Base-by-base conservation (phyloP, 2,113 vertebrate genomes). In the Zingel zingel region DNA sequence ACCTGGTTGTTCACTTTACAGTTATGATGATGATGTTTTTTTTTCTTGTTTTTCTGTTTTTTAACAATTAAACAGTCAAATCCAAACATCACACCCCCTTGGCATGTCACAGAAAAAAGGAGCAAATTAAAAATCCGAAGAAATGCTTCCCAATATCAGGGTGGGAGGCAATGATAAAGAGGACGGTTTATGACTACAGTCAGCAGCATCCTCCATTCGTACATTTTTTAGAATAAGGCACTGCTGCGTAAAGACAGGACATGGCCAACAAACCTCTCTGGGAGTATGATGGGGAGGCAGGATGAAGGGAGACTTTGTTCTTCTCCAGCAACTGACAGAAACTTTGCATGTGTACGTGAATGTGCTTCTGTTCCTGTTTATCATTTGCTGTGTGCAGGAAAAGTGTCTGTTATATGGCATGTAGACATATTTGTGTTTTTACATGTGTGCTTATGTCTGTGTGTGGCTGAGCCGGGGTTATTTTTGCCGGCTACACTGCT, bases 151-250 rank as follows among this genome's bases (percentile, higher is more conserved):
- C 39, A 3, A 83, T 48, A 23, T 86, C 79, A 83, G 77, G 47
- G 39, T 27, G 56, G 67, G 80, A 87, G 68, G 63, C 79, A 63
- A 88, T 79, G 88, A 89, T 33, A 76, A 88, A 92, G 86, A 89
- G 88, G 80, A 89, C 76, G 25, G 86, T 92, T 91, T 74, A 89
- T 90, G 93, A 93, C 87, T 83, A 94, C 88, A 92, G 86, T 86
- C 93, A 95, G 95, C 95, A 96, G 95, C 94, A 94, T 95, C 95
- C 95, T 95, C 95, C 93, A 93, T 93, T 93, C 91, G 83, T 94
- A 90, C 93, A 85, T 90, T 78, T 94, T 86, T 91, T 82, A 87
- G 91, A 95, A 93, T 96, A 96, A 96, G 95, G 96, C 96, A 96
- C 96, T 79, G 95, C 95, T 95, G 94, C 94, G 87, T 92, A 94